Evolutionary conservation across 2,113 vertebrate genomes (phyloP).

Genomic region (Neolamprologus brichardi): DNA sequence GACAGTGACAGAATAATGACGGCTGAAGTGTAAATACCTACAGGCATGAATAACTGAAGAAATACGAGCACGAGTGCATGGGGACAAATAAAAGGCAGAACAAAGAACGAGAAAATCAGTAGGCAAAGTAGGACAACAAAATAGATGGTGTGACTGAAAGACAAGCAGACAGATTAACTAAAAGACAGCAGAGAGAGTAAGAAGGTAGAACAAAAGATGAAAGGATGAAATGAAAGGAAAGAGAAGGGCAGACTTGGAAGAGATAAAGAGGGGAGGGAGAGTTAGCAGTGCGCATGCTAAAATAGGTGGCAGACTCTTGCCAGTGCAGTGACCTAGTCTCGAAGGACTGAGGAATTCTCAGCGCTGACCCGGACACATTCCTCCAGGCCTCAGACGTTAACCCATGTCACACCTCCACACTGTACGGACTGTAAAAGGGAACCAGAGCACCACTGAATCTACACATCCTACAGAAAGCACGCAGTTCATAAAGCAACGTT

Average conservation of each 20-base stretch:
- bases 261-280: not conserved
- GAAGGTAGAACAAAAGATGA: constrained; percentile 40
- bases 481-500: not conserved
- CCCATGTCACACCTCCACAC: constrained; percentile 28
- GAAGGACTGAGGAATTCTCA: constrained; percentile 63
- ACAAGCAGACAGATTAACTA: constrained; percentile 29
- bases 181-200: constrained; percentile 36
- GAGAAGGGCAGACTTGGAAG: constrained; percentile 7
- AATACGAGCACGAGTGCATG: not conserved
- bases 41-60: constrained; percentile 15
- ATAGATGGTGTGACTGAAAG: not conserved
- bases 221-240: constrained; percentile 13
- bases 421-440: not conserved
- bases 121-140: constrained; percentile 33
- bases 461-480: not conserved
- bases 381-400: constrained; percentile 55
- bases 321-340: constrained; percentile 56
- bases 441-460: not conserved
- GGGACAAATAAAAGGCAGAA: constrained; percentile 16
- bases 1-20: constrained; percentile 1
- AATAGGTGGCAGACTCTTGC: constrained; percentile 61
- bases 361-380: constrained; percentile 63
- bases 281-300: constrained; percentile 27
- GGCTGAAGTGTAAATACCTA: constrained; percentile 11
- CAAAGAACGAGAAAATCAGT: not conserved